Percentiles rank a stretch among this genome's conserved stretches.
Conservation (phyloP, 1,140 invertebrate genomes). For the Panagrolaimus sp. region DNA sequence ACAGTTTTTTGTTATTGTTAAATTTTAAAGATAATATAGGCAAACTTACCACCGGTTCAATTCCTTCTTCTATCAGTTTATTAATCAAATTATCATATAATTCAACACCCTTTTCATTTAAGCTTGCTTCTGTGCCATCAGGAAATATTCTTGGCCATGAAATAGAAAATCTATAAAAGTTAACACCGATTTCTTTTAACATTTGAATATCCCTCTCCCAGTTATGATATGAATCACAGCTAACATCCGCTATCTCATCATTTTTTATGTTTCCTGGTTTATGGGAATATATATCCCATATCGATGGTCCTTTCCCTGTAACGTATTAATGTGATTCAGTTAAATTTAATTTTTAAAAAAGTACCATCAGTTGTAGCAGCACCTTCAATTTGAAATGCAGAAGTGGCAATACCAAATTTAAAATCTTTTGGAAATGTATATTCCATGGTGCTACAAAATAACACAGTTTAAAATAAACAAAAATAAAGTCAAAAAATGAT, state of each 20-base stretch:
- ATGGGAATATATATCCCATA: slow-evolving; percentile 38
- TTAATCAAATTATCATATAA: slow-evolving; percentile 68
- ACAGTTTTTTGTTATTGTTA: too few species aligned
- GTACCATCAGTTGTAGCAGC: not conserved
- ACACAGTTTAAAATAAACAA: too few species aligned
- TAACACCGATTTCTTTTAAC: slow-evolving; percentile 30
- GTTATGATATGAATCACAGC: slow-evolving; percentile 37
- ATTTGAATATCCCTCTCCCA: slow-evolving; percentile 41
- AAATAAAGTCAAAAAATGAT: too few species aligned
- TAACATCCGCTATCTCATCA: slow-evolving; percentile 26
- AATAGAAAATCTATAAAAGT: slow-evolving; percentile 68
- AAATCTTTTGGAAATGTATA: not conserved
- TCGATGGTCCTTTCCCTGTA: slow-evolving; percentile 39
- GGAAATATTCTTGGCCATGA: slow-evolving; percentile 69
- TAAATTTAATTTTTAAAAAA: too few species aligned
- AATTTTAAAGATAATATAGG: too few species aligned
- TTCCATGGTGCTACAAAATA: too few species aligned
- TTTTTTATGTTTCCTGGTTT: slow-evolving; percentile 28
- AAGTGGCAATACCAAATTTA: not conserved
- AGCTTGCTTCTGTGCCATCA: slow-evolving; percentile 61
- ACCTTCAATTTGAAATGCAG: not conserved
- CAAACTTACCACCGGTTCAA: slow-evolving; percentile 63
- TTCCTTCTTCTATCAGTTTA: slow-evolving; percentile 64
- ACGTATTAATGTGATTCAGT: too few species aligned
- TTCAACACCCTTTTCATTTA: slow-evolving; percentile 66